Conservation (phyloP, 2,113 vertebrate genomes). For the Alouatta palliata region DNA sequence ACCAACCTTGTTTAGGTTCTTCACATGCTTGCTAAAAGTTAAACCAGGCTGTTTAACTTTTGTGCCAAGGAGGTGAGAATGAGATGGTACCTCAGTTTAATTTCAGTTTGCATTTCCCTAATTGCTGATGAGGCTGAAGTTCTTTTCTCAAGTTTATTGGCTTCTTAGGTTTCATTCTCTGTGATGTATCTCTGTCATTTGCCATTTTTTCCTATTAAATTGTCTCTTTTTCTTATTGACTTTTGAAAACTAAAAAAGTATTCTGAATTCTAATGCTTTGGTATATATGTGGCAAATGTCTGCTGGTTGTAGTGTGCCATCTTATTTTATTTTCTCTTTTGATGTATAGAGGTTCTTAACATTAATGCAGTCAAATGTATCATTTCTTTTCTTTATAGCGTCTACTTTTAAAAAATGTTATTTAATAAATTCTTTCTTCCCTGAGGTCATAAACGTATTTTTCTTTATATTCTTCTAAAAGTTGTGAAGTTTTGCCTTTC, state of each 20-base stretch:
- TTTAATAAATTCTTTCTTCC: constrained; percentile 4
- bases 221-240: neutral
- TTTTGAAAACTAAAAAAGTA: neutral
- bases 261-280: neutral
- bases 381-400: constrained; percentile 1
- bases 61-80: neutral
- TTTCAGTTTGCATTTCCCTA: neutral
- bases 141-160: neutral
- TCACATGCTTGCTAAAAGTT: neutral
- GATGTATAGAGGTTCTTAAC: neutral
- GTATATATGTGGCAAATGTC: neutral
- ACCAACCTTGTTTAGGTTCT: neutral
- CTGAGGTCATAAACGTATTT: neutral
- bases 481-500: neutral
- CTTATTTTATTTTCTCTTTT: neutral
- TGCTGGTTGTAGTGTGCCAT: neutral
- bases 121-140: no score
- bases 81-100: neutral
- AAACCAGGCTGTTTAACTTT: neutral
- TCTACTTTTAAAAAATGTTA: neutral
- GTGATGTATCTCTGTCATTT: neutral
- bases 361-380: neutral
- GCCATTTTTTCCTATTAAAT: neutral
- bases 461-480: neutral
- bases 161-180: neutral